Conservation (phyloP, 2,888 invertebrate genomes). For the Hoplodrina blanda region DNA sequence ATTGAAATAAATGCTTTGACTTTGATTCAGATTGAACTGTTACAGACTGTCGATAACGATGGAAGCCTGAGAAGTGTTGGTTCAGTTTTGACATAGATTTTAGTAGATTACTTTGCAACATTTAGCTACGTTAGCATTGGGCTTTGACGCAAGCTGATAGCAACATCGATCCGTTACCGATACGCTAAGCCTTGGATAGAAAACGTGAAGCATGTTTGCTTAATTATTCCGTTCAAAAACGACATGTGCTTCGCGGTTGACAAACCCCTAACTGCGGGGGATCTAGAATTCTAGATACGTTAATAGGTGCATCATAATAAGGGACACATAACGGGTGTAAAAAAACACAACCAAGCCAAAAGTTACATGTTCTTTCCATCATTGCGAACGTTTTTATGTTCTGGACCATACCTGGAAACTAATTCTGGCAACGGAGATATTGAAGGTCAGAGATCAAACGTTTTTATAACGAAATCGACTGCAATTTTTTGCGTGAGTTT, state of each 20-base stretch:
- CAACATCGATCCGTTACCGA: constrained; percentile 32
- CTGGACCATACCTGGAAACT: too few species aligned
- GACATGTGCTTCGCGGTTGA: neutral
- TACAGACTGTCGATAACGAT: neutral
- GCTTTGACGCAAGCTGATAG: constrained; percentile 15
- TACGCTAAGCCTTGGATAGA: constrained; percentile 6
- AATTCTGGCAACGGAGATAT: too few species aligned
- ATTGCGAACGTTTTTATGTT: too few species aligned
- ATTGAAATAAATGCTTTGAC: too few species aligned
- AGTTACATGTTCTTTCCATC: too few species aligned
- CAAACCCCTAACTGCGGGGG: neutral
- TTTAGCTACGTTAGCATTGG: neutral
- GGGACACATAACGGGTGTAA: too few species aligned
- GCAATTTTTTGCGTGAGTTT: too few species aligned
- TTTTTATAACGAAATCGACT: too few species aligned
- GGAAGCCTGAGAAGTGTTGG: neutral
- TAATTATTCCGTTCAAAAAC: constrained; percentile 3
- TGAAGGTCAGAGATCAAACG: too few species aligned
- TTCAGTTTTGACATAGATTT: neutral
- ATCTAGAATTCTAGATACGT: too few species aligned
- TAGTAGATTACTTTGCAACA: neutral
- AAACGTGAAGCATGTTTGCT: constrained; percentile 8
- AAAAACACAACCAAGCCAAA: too few species aligned
- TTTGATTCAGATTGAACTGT: too few species aligned
- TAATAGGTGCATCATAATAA: neutral